phyloP scores from a whole-genome alignment of 2,888 invertebrate genomes.

The Drosophila austrosaltans region DNA sequence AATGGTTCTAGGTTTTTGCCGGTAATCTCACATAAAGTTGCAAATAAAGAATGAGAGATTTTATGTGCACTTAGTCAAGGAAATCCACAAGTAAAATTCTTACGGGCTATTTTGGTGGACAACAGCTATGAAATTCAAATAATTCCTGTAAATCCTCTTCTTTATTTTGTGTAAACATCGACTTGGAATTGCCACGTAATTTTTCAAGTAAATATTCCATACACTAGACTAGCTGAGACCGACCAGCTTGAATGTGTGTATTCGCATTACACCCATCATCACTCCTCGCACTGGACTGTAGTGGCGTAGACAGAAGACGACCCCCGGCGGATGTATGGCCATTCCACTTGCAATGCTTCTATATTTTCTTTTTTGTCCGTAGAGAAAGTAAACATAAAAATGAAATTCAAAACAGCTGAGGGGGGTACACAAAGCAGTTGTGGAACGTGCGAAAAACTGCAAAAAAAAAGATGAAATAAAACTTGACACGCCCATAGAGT shows the following conservation, averaged over 20 bases:
- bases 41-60: neutral
- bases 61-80: neutral
- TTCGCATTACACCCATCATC: neutral
- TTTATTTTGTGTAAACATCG: neutral
- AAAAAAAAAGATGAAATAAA: constrained; percentile 34
- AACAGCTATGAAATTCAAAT: constrained; percentile 3
- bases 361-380: neutral
- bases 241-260: neutral
- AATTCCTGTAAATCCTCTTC: neutral
- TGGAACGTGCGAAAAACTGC: constrained; percentile 24
- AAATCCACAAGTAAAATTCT: constrained; percentile 2
- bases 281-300: neutral
- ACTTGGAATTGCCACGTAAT: neutral
- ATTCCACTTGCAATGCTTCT: neutral
- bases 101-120: neutral
- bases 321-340: neutral
- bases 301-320: neutral
- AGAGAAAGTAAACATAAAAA: constrained; percentile 35
- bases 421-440: constrained; percentile 24
- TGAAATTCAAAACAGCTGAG: constrained; percentile 43
- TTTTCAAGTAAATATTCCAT: neutral
- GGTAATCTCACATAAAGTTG: neutral
- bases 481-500: constrained; percentile 27
- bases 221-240: neutral
- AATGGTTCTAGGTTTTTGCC: neutral